Conservation (phyloP, 2,888 invertebrate genomes). For the Sceliomorpha sp. region DNA sequence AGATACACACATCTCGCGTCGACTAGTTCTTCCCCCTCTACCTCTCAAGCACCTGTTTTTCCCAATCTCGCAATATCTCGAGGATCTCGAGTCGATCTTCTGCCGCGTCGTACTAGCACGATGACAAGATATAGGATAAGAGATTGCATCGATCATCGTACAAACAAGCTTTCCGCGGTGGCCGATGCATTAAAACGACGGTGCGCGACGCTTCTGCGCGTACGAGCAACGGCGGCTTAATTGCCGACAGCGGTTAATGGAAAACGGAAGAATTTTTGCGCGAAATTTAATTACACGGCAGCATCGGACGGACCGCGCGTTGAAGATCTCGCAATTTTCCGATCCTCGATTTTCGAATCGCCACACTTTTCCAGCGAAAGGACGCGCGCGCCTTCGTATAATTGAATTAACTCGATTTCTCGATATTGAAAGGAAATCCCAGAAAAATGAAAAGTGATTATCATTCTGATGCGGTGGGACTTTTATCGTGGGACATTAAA, state of each 20-base stretch:
- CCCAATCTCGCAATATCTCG: constrained; percentile 46
- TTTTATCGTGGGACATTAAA: constrained; percentile 59
- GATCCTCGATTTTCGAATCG: too few species aligned
- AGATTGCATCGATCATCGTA: constrained; percentile 67
- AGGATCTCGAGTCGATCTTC: constrained; percentile 50
- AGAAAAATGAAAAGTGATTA: constrained; percentile 18
- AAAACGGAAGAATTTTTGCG: constrained; percentile 19
- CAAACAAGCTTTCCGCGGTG: constrained; percentile 63
- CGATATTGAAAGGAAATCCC: constrained; percentile 7
- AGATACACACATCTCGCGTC: constrained; percentile 52
- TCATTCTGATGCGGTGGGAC: constrained; percentile 22
- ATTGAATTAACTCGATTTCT: constrained; percentile 40
- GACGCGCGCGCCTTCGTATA: constrained; percentile 1
- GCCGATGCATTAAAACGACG: constrained; percentile 44
- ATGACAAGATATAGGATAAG: constrained; percentile 68
- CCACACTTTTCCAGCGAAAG: too few species aligned
- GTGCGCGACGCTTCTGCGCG: constrained; percentile 44
- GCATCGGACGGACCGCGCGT: too few species aligned
- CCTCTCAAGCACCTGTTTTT: constrained; percentile 42
- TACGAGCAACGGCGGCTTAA: constrained; percentile 44
- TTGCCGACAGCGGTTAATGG: constrained; percentile 41
- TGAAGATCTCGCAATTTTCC: too few species aligned
- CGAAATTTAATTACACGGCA: too few species aligned
- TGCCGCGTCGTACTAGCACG: constrained; percentile 47
- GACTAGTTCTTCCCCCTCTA: constrained; percentile 32